Evolutionary conservation across 2,797 vertebrate genomes (phyloP).

Genomic region (Acanthopagrus latus): DNA sequence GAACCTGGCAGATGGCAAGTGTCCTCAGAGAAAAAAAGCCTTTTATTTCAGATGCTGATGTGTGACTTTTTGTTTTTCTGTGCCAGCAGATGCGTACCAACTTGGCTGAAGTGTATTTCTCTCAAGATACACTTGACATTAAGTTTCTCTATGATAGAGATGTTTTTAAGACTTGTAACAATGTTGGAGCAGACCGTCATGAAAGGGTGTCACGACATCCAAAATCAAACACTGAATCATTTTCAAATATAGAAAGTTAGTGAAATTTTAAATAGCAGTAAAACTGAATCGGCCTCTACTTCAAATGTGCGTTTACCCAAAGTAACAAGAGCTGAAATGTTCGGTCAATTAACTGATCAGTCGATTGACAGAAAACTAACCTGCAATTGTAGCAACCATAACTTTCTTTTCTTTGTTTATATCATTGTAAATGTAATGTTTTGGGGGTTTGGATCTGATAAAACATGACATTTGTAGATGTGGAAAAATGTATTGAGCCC

Average conservation of each 20-base stretch:
- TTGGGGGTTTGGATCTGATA: too few species aligned
- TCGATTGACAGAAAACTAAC: too few species aligned
- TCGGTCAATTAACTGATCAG: too few species aligned
- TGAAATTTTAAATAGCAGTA: too few species aligned
- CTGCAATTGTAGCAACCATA: too few species aligned
- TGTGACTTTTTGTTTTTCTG: conserved; percentile 15
- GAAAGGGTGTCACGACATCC: too few species aligned
- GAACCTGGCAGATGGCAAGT: conserved; percentile 20
- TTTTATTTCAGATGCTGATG: conserved; percentile 36
- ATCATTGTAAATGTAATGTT: too few species aligned
- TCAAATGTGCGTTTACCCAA: neutral
- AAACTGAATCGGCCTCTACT: neutral
- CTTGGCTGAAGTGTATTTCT: conserved; percentile 41
- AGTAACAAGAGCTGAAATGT: neutral
- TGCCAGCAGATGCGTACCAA: conserved; percentile 22
- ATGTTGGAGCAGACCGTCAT: conserved; percentile 9
- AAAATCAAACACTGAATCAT: too few species aligned
- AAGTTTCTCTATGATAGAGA: conserved; percentile 26
- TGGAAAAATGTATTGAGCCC: too few species aligned
- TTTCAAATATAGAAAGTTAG: too few species aligned
- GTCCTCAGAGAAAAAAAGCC: conserved; percentile 10
- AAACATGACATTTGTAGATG: too few species aligned
- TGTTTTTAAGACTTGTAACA: conserved; percentile 30
- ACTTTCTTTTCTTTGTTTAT: too few species aligned
- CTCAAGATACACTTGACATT: conserved; percentile 22